Base-by-base conservation (phyloP, 2,113 vertebrate species). In the Rhynchopsitta pachyrhyncha region DNA sequence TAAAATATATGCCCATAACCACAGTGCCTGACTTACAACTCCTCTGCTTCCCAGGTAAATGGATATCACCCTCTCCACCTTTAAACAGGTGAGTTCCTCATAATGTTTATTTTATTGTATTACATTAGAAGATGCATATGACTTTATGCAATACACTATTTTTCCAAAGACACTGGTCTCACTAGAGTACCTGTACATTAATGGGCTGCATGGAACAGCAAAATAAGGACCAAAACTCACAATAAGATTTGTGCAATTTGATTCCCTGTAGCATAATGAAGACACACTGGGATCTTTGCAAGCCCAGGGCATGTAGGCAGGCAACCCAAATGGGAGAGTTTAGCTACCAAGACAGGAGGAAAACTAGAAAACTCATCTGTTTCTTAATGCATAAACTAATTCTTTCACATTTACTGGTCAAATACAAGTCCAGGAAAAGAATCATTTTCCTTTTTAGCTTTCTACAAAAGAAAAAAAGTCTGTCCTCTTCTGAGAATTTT, bases 361-460 rank as follows among this genome's bases (percentile, higher is more conserved):
- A 82, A 87, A 94, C 55, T 78, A 77, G 88, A 92, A 91, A 57
- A 88, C 18, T 69, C 64, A 74, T 88, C 80, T 55, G 35, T 64
- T 96, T 90, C 80, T 59, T 71, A 66, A 85, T 62, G 69, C 88
- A 60, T 46, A 75, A 85, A 79, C 44, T 46, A 95, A 95, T 92
- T 90, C 62, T 94, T 93, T 87, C 55, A 97, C 75, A 57, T 93
- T 88, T 60, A 64, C 82, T 74, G 59, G 29, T 76, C 50, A 97
- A 95, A 94, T 55, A 74, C 35, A 95, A 92, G 84, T 46, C 37
- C 37, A 70, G 22, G 64, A 88, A 94, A 68, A 24, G 53, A 90
- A 86, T 7, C 0, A n/a, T 81, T 93, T 86, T 84, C 86, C 86
- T 88, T 92, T 37, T 92, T 93, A 82, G 49, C 73, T 86, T 86